phyloP scores from a whole-genome alignment of 2,888 invertebrate species.

The Phytoseiulus persimilis region DNA sequence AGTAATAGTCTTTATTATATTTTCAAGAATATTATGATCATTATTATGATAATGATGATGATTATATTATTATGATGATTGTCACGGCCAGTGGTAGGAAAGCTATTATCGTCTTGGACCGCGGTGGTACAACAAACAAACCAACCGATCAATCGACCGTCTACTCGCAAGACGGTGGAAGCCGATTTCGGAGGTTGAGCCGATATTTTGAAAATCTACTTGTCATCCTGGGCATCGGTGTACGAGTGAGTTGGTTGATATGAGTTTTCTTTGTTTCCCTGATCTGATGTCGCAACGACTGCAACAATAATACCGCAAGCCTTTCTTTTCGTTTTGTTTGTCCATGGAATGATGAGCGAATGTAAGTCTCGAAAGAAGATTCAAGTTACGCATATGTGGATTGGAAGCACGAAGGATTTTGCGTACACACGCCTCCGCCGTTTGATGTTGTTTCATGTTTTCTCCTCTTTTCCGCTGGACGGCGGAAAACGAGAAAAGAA shows the following conservation, averaged over 20 bases:
- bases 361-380: neutral
- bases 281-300: neutral
- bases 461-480: neutral
- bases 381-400: neutral
- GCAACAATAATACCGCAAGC: neutral
- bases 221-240: neutral
- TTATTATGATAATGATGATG: neutral
- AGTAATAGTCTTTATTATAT: conserved; percentile 5
- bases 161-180: neutral
- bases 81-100: neutral
- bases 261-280: neutral
- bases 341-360: neutral
- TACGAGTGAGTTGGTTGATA: neutral
- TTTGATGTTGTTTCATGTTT: neutral
- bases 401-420: neutral
- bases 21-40: neutral
- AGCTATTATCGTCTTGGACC: no score
- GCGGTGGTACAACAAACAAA: no score
- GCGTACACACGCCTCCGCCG: neutral
- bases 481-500: neutral
- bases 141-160: no score
- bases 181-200: neutral
- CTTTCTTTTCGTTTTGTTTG: neutral
- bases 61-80: neutral
- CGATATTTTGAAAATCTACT: neutral